These are phyloP conservation scores for Mallotus villosus DNA, from an alignment of 2,797 vertebrate genomes.

Conservation along the genomic window DNA sequence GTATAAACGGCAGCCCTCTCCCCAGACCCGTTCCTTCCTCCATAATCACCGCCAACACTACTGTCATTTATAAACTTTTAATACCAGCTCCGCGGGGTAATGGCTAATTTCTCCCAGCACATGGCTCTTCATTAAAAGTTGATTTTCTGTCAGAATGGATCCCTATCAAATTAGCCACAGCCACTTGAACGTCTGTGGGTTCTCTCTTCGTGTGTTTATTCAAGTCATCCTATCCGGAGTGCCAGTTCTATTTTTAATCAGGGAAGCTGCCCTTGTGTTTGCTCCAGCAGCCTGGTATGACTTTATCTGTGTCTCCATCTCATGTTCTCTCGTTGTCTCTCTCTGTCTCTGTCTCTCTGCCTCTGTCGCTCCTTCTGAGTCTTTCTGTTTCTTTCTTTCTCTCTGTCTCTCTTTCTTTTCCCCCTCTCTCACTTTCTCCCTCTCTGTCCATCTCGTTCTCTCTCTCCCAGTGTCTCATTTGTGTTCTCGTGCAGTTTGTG, in stretches of 20 bases:
- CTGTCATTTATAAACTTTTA: slow-evolving; percentile 78
- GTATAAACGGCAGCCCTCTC: slow-evolving; percentile 47
- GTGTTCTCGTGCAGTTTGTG: slow-evolving; percentile 13
- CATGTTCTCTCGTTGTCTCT: background rate
- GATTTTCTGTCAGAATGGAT: slow-evolving; percentile 89
- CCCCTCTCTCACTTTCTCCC: slow-evolving; percentile 2
- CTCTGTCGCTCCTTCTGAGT: background rate
- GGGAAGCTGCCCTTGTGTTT: slow-evolving; percentile 42
- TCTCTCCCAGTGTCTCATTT: background rate
- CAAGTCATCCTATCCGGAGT: slow-evolving; percentile 40
- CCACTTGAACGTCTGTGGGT: slow-evolving; percentile 74
- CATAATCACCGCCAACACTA: slow-evolving; percentile 63
- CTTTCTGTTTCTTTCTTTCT: slow-evolving; percentile 1
- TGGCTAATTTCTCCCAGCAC: slow-evolving; percentile 81
- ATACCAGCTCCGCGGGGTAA: slow-evolving; percentile 72
- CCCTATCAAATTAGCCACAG: slow-evolving; percentile 82
- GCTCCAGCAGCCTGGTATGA: slow-evolving; percentile 9
- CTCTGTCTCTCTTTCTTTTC: background rate
- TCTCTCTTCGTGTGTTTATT: slow-evolving; percentile 52
- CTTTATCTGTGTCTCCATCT: background rate
- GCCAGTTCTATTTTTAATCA: slow-evolving; percentile 58
- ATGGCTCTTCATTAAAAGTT: slow-evolving; percentile 90
- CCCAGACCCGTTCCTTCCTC: slow-evolving; percentile 54
- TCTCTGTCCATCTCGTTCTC: background rate
- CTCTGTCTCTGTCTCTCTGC: background rate